phyloP scores from a whole-genome alignment of 2,113 vertebrate genomes.

The Eulemur macaco region DNA sequence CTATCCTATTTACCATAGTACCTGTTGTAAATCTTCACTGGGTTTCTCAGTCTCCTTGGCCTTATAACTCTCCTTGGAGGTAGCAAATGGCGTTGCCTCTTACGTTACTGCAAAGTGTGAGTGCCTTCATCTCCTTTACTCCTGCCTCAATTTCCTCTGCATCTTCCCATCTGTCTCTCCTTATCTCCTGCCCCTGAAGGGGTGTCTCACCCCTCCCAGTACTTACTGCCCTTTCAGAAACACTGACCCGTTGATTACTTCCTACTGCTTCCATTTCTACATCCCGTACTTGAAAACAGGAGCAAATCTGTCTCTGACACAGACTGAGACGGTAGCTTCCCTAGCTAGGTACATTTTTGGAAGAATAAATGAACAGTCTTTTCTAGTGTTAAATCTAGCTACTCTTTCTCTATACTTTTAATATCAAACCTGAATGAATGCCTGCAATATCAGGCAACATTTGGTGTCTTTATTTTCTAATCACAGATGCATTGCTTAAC shows the following conservation, averaged over 20 bases:
- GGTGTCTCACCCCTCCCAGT: background rate
- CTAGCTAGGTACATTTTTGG: background rate
- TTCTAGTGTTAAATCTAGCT: background rate
- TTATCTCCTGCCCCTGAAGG: background rate
- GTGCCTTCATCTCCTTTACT: background rate
- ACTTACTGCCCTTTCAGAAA: background rate
- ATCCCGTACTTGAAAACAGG: background rate
- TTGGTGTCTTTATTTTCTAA: background rate
- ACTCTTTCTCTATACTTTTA: background rate
- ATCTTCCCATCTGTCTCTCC: background rate
- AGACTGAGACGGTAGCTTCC: background rate
- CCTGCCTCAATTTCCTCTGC: background rate
- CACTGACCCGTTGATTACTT: background rate
- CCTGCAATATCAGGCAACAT: background rate
- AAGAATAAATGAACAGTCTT: background rate
- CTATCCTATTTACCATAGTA: background rate
- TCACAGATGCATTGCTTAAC: background rate
- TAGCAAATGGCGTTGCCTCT: background rate
- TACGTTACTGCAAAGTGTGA: background rate
- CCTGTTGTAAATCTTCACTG: background rate
- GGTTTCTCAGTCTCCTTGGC: background rate
- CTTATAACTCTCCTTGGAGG: background rate
- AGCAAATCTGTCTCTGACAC: background rate
- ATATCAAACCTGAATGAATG: background rate
- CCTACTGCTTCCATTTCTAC: background rate